These are phyloP conservation scores for Synergus itoensis DNA, from an alignment of 2,888 invertebrate genomes.

Conservation along the genomic window DNA sequence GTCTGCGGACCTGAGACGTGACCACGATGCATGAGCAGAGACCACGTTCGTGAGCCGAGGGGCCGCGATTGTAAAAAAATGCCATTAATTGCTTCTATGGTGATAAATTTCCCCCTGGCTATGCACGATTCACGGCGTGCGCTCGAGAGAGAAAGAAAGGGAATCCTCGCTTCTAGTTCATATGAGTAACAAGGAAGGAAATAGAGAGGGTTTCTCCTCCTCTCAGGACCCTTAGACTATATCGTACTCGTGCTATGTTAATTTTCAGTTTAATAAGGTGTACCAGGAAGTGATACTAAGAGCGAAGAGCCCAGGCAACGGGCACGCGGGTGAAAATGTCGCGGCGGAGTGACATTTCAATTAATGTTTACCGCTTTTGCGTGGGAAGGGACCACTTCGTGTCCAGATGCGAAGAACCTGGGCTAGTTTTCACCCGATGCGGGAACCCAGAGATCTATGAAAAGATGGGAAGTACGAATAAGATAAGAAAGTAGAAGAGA, in stretches of 20 bases:
- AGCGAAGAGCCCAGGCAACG: slow-evolving; percentile 50
- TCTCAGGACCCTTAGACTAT: slow-evolving; percentile 59
- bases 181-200: slow-evolving; percentile 47
- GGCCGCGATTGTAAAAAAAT: slow-evolving; percentile 66
- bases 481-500: neutral
- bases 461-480: neutral
- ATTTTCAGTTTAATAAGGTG: slow-evolving; percentile 75
- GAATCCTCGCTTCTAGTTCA: slow-evolving; percentile 14
- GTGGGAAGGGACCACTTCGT: slow-evolving; percentile 66
- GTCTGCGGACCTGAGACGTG: slow-evolving; percentile 61
- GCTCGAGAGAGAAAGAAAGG: slow-evolving; percentile 47
- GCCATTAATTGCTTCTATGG: slow-evolving; percentile 76
- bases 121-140: slow-evolving; percentile 68
- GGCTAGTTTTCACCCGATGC: neutral
- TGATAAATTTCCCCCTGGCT: slow-evolving; percentile 76
- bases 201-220: slow-evolving; percentile 49
- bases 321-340: slow-evolving; percentile 70
- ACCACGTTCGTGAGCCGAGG: slow-evolving; percentile 68
- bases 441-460: neutral
- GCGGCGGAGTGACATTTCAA: slow-evolving; percentile 73
- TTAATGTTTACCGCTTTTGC: slow-evolving; percentile 71
- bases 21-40: slow-evolving; percentile 67
- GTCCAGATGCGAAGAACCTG: slow-evolving; percentile 18
- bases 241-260: slow-evolving; percentile 71
- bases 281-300: slow-evolving; percentile 71